Base-by-base conservation (phyloP, 2,888 invertebrate species). In the Sarcophaga subvicina region DNA sequence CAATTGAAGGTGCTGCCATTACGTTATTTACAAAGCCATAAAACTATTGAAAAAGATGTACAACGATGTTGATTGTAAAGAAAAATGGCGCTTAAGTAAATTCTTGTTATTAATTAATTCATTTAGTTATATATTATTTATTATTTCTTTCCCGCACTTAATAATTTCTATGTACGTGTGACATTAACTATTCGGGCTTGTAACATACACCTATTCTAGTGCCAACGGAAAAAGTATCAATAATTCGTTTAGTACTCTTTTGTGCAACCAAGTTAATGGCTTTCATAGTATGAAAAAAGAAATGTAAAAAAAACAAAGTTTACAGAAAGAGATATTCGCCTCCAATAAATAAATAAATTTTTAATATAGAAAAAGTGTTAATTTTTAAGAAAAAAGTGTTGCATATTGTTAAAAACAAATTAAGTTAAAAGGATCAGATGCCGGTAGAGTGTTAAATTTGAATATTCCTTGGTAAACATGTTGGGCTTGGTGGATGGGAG, bases 281-380 rank as follows among this genome's bases (percentile, higher is more conserved):
- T 59, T 25, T 67, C 4, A 78, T 63, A 73, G 67, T 70, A 54
- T 62, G 37, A 75, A 75, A 83, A 73, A 75, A 73, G 49, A 76
- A 54, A 54, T 17, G 3, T 37, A 37, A 37, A 47, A 71, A 76
- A 76, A 84, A 84, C 84, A 84, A 79, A 84, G 27, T 66, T 67
- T 63, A 17, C 37, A 37, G 37, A 70, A 69, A 84, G 47, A 84
- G 62, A 83, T 71, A 37, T 66, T 70, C 72, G 49, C 63, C 63
- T 47, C 27, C 20, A 20, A 22, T 59, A 71, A 62, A 27, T 76
- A 70, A 59, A 47, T 59, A 20, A 62, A 69, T 60, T n/a, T 64
- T 60, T 47, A 70, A 76, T 27, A 45, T 25, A 20, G 47, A 49
- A 67, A 66, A 63, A 73, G 67, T 45, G 27, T 8, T n/a, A 63